A percentile compares a stretch with the other conserved stretches of the same genome.
Evolutionary conservation across 2,113 vertebrate genomes (phyloP).

Genomic region (Empidonax traillii): DNA sequence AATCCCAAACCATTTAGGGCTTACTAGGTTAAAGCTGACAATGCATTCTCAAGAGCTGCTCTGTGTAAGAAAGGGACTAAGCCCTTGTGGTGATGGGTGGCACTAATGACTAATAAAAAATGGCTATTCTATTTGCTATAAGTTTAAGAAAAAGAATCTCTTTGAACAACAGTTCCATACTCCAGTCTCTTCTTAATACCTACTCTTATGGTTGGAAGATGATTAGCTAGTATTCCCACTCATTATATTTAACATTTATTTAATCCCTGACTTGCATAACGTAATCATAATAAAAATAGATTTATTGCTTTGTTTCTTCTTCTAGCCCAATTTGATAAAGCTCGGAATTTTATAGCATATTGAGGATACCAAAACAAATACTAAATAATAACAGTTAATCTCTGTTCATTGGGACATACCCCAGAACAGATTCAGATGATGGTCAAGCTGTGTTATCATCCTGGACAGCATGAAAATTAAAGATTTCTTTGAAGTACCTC

Average conservation of each 20-base stretch:
- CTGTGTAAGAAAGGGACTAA: neutral
- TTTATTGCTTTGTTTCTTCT: slow-evolving; percentile 33
- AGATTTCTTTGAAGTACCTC: neutral
- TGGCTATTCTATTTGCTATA: neutral
- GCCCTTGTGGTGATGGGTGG: neutral
- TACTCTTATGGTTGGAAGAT: neutral
- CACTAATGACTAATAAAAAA: neutral
- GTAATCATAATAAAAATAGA: slow-evolving; percentile 35
- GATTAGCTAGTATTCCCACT: neutral
- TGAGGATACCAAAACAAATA: neutral
- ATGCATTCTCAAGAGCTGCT: neutral
- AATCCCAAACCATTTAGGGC: neutral
- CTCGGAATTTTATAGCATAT: neutral
- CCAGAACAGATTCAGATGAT: neutral
- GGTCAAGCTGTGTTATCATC: neutral
- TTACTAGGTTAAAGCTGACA: neutral
- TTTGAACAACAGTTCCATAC: neutral
- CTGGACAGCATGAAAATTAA: neutral
- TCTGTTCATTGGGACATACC: neutral
- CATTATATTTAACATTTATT: slow-evolving; percentile 14
- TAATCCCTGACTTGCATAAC: slow-evolving; percentile 1
- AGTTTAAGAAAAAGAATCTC: neutral
- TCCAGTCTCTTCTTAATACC: neutral
- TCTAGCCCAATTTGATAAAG: slow-evolving; percentile 11
- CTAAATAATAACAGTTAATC: slow-evolving; percentile 1